Conservation (phyloP, 2,797 vertebrate genomes). For the Micromesistius poutassou region DNA sequence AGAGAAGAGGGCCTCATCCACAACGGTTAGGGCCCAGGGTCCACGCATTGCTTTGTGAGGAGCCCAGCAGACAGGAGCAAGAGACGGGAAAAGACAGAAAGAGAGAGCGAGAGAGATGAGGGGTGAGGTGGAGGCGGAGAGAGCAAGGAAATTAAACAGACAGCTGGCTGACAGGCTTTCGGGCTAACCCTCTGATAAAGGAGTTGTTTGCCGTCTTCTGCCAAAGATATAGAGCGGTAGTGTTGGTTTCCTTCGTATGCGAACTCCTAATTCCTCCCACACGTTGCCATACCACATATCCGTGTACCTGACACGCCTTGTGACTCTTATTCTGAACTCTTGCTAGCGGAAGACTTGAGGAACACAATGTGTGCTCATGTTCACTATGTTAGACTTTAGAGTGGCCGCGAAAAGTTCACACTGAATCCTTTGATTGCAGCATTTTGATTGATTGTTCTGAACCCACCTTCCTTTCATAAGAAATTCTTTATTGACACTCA, state of each 20-base stretch:
- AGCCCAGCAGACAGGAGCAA: slow-evolving; percentile 34
- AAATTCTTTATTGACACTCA: too few relatives aligned
- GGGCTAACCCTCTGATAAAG: slow-evolving; percentile 34
- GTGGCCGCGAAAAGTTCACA: too few relatives aligned
- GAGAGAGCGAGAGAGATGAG: slow-evolving; percentile 21
- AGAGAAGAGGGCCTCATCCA: slow-evolving; percentile 49
- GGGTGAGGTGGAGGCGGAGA: slow-evolving; percentile 35
- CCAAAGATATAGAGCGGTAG: slow-evolving; percentile 34
- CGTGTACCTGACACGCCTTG: background rate
- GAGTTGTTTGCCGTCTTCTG: slow-evolving; percentile 45
- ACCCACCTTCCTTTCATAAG: too few relatives aligned
- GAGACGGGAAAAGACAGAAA: slow-evolving; percentile 36
- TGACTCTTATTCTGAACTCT: background rate
- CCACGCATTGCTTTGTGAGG: slow-evolving; percentile 3
- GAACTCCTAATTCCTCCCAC: slow-evolving; percentile 44
- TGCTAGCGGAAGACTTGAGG: too few relatives aligned
- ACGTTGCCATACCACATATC: slow-evolving; percentile 22
- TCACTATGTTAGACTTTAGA: too few relatives aligned
- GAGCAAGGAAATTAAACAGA: slow-evolving; percentile 48
- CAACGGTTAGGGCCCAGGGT: slow-evolving; percentile 39
- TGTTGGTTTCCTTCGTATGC: background rate
- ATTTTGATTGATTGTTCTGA: too few relatives aligned
- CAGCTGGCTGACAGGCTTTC: slow-evolving; percentile 31
- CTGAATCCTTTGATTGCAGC: too few relatives aligned
- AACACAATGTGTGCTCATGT: too few relatives aligned